phyloP scores from a whole-genome alignment of 30 jellyfish, hydroid and myxozoan species.

The Cassiopea xamachana region DNA sequence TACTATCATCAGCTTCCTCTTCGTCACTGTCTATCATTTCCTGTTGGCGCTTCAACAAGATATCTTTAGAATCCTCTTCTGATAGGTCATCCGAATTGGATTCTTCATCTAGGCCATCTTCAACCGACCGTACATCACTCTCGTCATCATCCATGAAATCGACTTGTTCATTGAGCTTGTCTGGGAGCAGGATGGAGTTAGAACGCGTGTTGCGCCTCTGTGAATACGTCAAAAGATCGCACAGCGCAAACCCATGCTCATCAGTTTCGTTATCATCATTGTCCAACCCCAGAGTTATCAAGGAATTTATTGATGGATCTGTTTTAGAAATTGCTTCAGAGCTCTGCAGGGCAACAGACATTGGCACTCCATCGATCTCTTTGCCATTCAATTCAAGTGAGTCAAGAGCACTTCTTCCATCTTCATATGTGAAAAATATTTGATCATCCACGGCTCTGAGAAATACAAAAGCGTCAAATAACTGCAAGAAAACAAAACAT shows the following conservation, averaged over 20 bases:
- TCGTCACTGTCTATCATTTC: slow-evolving; percentile 87
- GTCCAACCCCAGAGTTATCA: slow-evolving; percentile 48
- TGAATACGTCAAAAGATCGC: slow-evolving; percentile 75
- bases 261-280: slow-evolving; percentile 33
- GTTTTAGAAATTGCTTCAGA: slow-evolving; percentile 68
- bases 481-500: neutral
- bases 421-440: slow-evolving; percentile 76
- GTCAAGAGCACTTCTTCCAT: slow-evolving; percentile 89
- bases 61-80: slow-evolving; percentile 67
- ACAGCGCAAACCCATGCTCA: slow-evolving; percentile 68
- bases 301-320: slow-evolving; percentile 65
- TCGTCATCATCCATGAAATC: slow-evolving; percentile 92
- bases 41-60: slow-evolving; percentile 47
- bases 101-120: slow-evolving; percentile 67
- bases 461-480: neutral
- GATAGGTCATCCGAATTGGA: slow-evolving; percentile 54
- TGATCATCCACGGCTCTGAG: slow-evolving; percentile 85
- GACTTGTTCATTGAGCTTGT: slow-evolving; percentile 84
- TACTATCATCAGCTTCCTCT: slow-evolving; percentile 51
- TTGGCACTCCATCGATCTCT: slow-evolving; percentile 69
- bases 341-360: slow-evolving; percentile 67
- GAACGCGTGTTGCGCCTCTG: slow-evolving; percentile 56
- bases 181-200: slow-evolving; percentile 86
- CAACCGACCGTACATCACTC: slow-evolving; percentile 76
- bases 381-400: slow-evolving; percentile 76